Percentiles rank a stretch among this genome's conserved stretches.
Conservation (phyloP, 2,888 invertebrate species). For the Caenorhabditis becei region DNA sequence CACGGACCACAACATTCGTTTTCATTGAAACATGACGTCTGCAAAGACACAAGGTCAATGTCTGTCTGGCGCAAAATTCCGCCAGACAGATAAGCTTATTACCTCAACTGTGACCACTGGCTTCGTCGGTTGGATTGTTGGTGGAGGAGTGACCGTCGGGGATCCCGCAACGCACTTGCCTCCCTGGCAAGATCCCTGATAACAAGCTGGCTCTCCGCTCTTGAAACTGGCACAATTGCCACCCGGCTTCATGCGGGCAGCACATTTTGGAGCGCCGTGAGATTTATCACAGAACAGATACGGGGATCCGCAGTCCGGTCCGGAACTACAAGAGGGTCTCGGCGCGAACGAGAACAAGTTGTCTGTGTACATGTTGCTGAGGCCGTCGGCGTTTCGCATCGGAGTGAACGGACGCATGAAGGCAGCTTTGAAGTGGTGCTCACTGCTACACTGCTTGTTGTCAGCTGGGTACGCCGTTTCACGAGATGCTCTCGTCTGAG, state of each 20-base stretch:
- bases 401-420: constrained; percentile 76
- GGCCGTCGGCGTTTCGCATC: constrained; percentile 75
- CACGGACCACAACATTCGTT: constrained; percentile 77
- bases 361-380: constrained; percentile 77
- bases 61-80: background rate
- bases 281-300: constrained; percentile 78
- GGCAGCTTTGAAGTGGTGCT: constrained; percentile 70
- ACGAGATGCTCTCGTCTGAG: constrained; percentile 65
- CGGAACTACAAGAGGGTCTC: constrained; percentile 71
- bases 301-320: constrained; percentile 67
- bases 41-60: background rate
- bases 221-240: constrained; percentile 74
- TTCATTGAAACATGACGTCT: constrained; percentile 76
- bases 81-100: background rate
- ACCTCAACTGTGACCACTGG: constrained; percentile 53
- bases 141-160: constrained; percentile 44
- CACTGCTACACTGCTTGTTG: constrained; percentile 66
- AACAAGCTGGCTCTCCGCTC: constrained; percentile 72
- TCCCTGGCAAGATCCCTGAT: constrained; percentile 72
- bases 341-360: constrained; percentile 76
- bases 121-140: constrained; percentile 51
- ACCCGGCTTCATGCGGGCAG: constrained; percentile 74
- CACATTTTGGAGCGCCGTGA: constrained; percentile 73
- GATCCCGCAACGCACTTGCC: constrained; percentile 71
- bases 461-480: constrained; percentile 73